Evolutionary conservation across 2,797 vertebrate genomes (phyloP), one percentile per base, ranked within the genome.

Genomic region (Tauraco hartlaubi): DNA sequence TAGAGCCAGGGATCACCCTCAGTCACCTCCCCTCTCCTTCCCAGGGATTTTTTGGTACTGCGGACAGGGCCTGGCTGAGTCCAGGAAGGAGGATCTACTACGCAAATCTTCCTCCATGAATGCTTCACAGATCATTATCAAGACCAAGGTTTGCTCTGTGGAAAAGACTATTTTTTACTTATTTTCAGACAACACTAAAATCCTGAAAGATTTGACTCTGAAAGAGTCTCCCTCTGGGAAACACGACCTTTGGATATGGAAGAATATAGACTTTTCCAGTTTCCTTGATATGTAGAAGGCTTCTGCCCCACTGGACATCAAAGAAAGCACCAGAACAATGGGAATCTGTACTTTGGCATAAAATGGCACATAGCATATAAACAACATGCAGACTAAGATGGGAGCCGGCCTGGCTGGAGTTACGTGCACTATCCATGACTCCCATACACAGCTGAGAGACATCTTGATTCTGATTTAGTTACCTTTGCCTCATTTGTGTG

Each of bases 321-420:
- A 77, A 88, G 54, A 35, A 84, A 96, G 75, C 87, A 95, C 73
- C 67, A 68, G 66, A 92, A 81, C 1, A 20, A 95, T 2, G 85
- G 74, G 90, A 94, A 93, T 85, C 92, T 93, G 90, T 81, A 74
- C 85, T 92, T 79, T 88, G 82, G 85, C 89, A 89, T 85, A 95
- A 92, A 74, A 80, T 59, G 64, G 92, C 83, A 85, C 2, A 2
- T 11, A 64, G 79, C 72, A 52, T 18, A 69, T 22, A 69, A 96
- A 90, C 62, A 88, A 67, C 63, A 39, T 2, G 54, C 87, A 84
- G 78, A 44, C 66, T 16, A 67, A 52, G 74, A 75, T 6, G 35
- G 63, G 76, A 90, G 58, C 14, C 54, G 67, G 16, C 31, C 82
- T 66, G 79, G 79, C 66, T 52, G 59, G 25, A 43, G 31, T 31